Percentiles rank a stretch among this genome's conserved stretches.
Conservation (phyloP, 1,140 invertebrate genomes). For the Euura saliciscinereae region DNA sequence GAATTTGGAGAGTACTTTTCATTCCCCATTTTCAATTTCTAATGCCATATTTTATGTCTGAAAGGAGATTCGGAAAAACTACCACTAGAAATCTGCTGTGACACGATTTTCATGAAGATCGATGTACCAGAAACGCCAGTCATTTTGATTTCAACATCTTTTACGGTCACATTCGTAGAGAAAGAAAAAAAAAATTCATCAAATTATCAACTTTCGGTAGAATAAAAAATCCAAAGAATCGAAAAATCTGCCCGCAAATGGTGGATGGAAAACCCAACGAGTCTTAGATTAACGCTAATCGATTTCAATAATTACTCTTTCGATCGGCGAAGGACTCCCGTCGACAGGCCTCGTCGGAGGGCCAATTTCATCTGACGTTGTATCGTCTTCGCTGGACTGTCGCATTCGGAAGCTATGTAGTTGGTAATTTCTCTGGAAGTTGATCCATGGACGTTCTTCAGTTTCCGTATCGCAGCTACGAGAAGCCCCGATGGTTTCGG, state of each 20-base stretch:
- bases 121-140: no score
- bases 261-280: no score
- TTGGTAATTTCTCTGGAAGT: constrained; percentile 49
- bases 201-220: not conserved
- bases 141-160: no score
- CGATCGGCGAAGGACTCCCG: constrained; percentile 43
- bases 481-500: constrained; percentile 48
- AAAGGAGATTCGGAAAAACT: no score
- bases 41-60: no score
- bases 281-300: not conserved
- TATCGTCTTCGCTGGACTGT: constrained; percentile 35
- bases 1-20: no score
- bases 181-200: no score
- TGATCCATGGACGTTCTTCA: constrained; percentile 50
- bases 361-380: constrained; percentile 44
- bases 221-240: not conserved
- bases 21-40: no score
- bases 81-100: no score
- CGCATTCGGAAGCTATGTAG: constrained; percentile 48
- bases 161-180: no score
- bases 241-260: no score
- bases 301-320: constrained; percentile 32
- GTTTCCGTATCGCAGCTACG: constrained; percentile 45
- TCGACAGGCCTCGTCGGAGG: constrained; percentile 44
- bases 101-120: no score